phyloP scores from a whole-genome alignment of 2,113 vertebrate species.

The Syngnathoides biaculeatus region DNA sequence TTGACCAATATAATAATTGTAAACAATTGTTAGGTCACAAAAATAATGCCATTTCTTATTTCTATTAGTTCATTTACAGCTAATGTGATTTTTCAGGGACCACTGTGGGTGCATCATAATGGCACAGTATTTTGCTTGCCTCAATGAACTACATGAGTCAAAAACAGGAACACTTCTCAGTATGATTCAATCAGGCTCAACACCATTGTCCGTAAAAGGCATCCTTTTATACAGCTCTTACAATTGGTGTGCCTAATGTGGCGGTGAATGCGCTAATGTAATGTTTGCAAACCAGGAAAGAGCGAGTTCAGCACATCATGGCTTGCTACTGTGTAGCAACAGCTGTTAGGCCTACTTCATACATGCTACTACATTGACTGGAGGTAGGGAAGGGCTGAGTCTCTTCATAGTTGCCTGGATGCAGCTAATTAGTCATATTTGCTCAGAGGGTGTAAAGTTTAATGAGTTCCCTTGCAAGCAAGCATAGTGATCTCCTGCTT shows the following conservation, averaged over 20 bases:
- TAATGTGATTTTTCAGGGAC: no score
- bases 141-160: no score
- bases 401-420: slow-evolving; percentile 26
- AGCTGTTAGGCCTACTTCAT: background rate
- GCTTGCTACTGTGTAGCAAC: background rate
- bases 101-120: no score
- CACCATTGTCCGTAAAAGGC: background rate
- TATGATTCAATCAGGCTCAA: background rate
- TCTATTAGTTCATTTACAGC: no score
- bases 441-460: slow-evolving; percentile 21
- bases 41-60: no score
- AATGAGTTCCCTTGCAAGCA: slow-evolving; percentile 13
- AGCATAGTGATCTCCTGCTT: background rate
- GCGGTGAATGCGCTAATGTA: background rate
- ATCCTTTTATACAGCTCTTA: background rate
- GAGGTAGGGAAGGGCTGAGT: background rate
- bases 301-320: background rate
- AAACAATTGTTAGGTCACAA: no score
- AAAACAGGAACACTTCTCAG: no score
- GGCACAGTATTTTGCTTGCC: no score
- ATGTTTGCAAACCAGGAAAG: background rate
- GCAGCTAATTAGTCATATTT: slow-evolving; percentile 28
- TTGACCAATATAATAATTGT: no score
- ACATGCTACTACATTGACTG: background rate
- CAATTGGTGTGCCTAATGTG: background rate